Conservation (phyloP, 2,113 vertebrate species). For the Rutilus rutilus region DNA sequence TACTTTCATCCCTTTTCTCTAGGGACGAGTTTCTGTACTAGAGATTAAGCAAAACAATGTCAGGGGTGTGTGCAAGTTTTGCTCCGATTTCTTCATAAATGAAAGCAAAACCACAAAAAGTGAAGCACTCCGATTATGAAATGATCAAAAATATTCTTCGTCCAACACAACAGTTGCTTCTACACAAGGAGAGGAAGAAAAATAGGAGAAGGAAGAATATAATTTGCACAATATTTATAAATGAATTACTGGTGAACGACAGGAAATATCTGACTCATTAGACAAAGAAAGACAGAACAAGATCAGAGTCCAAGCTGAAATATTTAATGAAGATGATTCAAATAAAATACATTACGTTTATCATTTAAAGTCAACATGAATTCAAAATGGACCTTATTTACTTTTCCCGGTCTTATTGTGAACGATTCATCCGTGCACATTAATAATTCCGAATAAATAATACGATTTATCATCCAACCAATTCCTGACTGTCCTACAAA, state of each 20-base stretch:
- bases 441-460: not conserved
- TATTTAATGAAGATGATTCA: slow-evolving; percentile 23
- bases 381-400: not conserved
- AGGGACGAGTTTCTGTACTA: not conserved
- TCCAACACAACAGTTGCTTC: not conserved
- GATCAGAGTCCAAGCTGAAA: slow-evolving; percentile 1
- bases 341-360: slow-evolving; percentile 18
- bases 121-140: not conserved
- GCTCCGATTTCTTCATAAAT: slow-evolving; percentile 52
- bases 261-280: not conserved
- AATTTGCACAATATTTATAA: not conserved
- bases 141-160: not conserved
- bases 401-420: not conserved
- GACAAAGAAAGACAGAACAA: not conserved
- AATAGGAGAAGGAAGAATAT: not conserved
- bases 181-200: not conserved
- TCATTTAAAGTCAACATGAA: slow-evolving; percentile 18
- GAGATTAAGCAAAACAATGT: slow-evolving; percentile 10
- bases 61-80: slow-evolving; percentile 46
- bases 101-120: slow-evolving; percentile 64
- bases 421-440: not conserved
- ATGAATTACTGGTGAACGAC: not conserved
- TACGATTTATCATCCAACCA: not conserved
- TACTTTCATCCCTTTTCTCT: slow-evolving; percentile 2
- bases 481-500: not conserved